These are phyloP conservation scores for Morus bassanus DNA, from an alignment of 2,797 vertebrate species.

Conservation along the genomic window DNA sequence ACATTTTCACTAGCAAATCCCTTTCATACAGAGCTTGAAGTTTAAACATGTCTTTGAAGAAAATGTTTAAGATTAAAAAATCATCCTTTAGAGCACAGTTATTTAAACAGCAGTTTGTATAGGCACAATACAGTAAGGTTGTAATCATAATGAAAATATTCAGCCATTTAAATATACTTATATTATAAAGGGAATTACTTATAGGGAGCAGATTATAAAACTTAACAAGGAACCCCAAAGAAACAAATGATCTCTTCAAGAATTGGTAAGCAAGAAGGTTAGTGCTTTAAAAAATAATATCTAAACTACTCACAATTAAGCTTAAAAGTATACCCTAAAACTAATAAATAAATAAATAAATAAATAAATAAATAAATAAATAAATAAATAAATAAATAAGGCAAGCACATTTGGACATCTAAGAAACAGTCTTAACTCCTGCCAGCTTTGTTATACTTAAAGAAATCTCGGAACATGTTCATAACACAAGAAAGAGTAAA, in stretches of 20 bases:
- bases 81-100: not conserved
- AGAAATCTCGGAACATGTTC: not conserved
- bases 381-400: not conserved
- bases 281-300: not conserved
- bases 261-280: not conserved
- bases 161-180: not conserved
- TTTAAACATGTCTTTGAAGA: not conserved
- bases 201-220: not conserved
- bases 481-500: not conserved
- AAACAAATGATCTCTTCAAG: not conserved
- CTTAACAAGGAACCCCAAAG: not conserved
- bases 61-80: not conserved
- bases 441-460: not conserved
- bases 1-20: not conserved
- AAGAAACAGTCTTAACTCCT: not conserved
- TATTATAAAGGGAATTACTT: not conserved
- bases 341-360: not conserved
- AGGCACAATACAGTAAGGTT: not conserved
- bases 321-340: not conserved
- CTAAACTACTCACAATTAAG: not conserved
- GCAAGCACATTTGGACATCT: not conserved
- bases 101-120: not conserved
- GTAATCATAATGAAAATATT: not conserved
- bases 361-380: too few species aligned
- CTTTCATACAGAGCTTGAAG: not conserved